A percentile compares a stretch with the other conserved stretches of the same genome.
phyloP scores from a whole-genome alignment of 2,888 invertebrate genomes.

The Amphipyra tragopoginis region DNA sequence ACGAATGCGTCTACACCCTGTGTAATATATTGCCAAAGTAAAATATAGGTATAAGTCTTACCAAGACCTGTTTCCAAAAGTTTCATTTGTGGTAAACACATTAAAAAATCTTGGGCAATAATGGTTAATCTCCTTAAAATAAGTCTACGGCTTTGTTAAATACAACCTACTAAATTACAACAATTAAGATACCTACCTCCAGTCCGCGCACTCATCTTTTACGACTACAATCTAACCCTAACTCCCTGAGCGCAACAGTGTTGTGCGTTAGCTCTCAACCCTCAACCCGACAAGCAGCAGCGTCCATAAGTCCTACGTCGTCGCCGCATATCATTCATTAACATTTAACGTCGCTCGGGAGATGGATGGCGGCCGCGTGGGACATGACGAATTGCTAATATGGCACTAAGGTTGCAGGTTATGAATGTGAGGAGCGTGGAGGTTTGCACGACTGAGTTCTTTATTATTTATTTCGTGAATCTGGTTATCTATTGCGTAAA shows the following conservation, averaged over 20 bases:
- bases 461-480: constrained; percentile 12
- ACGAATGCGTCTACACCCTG: too few relatives aligned
- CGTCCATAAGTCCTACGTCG: constrained; percentile 17
- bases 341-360: constrained; percentile 22
- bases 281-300: constrained; percentile 8
- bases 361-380: constrained; percentile 42
- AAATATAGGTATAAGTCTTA: too few relatives aligned
- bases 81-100: too few relatives aligned
- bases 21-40: too few relatives aligned
- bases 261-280: constrained; percentile 25
- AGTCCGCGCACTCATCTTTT: constrained; percentile 14
- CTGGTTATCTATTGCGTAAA: not conserved
- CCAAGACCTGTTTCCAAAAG: too few relatives aligned
- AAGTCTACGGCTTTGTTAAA: too few relatives aligned
- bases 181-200: not conserved
- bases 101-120: too few relatives aligned
- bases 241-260: constrained; percentile 22
- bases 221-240: constrained; percentile 14
- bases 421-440: constrained; percentile 40
- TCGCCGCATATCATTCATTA: too few relatives aligned
- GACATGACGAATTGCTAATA: constrained; percentile 39
- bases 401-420: constrained; percentile 18
- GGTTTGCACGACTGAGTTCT: not conserved
- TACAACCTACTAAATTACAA: too few relatives aligned
- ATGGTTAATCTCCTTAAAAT: too few relatives aligned